Percentiles rank a stretch among this genome's conserved stretches.
Evolutionary conservation across 2,797 vertebrate genomes (phyloP).

Genomic region (Lindbergichthys nudifrons): DNA sequence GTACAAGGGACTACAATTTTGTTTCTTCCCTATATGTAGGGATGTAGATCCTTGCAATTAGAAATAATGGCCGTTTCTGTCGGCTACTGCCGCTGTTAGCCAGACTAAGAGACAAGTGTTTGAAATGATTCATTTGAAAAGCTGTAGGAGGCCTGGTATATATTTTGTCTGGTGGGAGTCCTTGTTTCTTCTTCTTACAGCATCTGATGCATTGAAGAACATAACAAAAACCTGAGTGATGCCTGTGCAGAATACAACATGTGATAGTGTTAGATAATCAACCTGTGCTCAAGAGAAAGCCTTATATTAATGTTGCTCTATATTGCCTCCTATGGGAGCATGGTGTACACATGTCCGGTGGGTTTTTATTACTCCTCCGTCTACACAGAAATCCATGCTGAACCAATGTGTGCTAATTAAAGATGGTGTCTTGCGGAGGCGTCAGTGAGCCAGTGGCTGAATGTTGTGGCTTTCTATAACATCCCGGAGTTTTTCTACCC

Average conservation of each 20-base stretch:
- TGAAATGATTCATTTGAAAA: constrained; percentile 5
- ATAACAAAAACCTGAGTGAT: constrained; percentile 7
- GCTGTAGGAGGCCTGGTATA: background rate
- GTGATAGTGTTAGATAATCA: constrained; percentile 59
- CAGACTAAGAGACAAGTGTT: background rate
- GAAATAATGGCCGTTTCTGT: background rate
- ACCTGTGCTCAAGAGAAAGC: constrained; percentile 49
- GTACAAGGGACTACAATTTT: background rate
- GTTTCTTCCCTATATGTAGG: background rate
- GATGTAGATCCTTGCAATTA: constrained; percentile 5
- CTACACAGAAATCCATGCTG: constrained; percentile 51
- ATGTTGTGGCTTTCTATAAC: constrained; percentile 31
- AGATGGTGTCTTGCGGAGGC: constrained; percentile 50
- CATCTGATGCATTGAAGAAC: constrained; percentile 16
- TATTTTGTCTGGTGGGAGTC: background rate
- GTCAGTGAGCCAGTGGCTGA: constrained; percentile 37
- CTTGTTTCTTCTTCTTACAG: background rate
- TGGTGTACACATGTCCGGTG: constrained; percentile 46
- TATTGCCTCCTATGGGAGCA: constrained; percentile 48
- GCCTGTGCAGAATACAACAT: constrained; percentile 30
- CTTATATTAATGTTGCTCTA: constrained; percentile 32
- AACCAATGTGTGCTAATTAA: constrained; percentile 65
- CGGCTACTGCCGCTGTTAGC: background rate
- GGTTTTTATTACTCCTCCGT: constrained; percentile 46
- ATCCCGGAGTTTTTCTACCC: constrained; percentile 19